These are phyloP conservation scores for Oligia latruncula DNA, from an alignment of 2,888 invertebrate species.

Conservation along the genomic window DNA sequence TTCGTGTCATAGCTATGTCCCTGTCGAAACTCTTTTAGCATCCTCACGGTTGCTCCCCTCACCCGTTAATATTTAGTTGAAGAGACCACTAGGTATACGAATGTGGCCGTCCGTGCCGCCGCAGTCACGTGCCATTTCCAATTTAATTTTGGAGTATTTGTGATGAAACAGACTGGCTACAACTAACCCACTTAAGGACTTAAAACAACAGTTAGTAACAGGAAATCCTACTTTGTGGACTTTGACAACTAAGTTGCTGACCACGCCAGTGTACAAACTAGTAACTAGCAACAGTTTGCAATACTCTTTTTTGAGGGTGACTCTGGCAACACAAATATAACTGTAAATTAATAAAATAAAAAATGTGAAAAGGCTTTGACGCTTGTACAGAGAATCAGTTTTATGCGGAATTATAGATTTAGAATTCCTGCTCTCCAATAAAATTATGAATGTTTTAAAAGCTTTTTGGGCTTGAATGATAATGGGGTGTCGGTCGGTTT, in stretches of 20 bases:
- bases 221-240: slow-evolving; percentile 71
- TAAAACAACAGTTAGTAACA: slow-evolving; percentile 68
- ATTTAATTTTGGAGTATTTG: slow-evolving; percentile 58
- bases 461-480: slow-evolving; percentile 75
- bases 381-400: slow-evolving; percentile 13
- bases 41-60: slow-evolving; percentile 48
- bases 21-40: slow-evolving; percentile 80
- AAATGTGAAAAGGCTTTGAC: slow-evolving; percentile 17
- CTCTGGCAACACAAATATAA: slow-evolving; percentile 22
- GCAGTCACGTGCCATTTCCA: slow-evolving; percentile 58
- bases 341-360: background rate
- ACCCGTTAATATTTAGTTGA: background rate
- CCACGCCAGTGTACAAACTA: slow-evolving; percentile 53
- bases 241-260: slow-evolving; percentile 69
- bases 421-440: slow-evolving; percentile 66
- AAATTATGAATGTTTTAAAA: slow-evolving; percentile 77
- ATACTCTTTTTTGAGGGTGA: slow-evolving; percentile 37
- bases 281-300: slow-evolving; percentile 46
- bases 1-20: slow-evolving; percentile 82
- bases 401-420: slow-evolving; percentile 43
- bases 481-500: slow-evolving; percentile 63
- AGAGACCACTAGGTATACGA: slow-evolving; percentile 19
- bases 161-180: slow-evolving; percentile 57
- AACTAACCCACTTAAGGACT: slow-evolving; percentile 66
- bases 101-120: slow-evolving; percentile 1